Percentiles rank a stretch among this genome's conserved stretches.
Conservation (phyloP, 1,140 invertebrate genomes). For the Teleopsis dalmanni region DNA sequence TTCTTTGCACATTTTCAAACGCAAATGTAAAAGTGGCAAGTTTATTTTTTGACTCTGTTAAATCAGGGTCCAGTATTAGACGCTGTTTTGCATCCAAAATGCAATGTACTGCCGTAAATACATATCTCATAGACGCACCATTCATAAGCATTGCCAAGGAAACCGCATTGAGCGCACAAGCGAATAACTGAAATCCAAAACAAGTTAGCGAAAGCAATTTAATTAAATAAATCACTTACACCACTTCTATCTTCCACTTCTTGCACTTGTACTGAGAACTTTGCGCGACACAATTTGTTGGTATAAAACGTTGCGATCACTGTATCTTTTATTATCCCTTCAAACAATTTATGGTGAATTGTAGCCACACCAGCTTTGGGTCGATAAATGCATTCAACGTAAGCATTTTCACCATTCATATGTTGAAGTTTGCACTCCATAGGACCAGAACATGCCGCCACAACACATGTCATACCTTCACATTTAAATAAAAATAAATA, state of each 20-base stretch:
- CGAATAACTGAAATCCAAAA: constrained; percentile 53
- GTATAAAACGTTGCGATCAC: constrained; percentile 65
- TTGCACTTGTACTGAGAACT: constrained; percentile 71
- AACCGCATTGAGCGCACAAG: constrained; percentile 72
- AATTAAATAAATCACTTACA: constrained; percentile 47
- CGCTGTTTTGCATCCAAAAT: constrained; percentile 57
- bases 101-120: constrained; percentile 70
- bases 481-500: not conserved
- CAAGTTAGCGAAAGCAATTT: not conserved
- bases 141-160: constrained; percentile 75
- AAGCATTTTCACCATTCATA: constrained; percentile 69
- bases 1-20: constrained; percentile 61
- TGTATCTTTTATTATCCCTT: constrained; percentile 65
- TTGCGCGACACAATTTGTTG: constrained; percentile 66
- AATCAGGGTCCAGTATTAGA: constrained; percentile 60
- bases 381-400: constrained; percentile 68
- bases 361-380: constrained; percentile 69
- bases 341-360: constrained; percentile 63
- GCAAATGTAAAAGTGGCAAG: constrained; percentile 58
- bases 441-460: constrained; percentile 76
- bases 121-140: constrained; percentile 68
- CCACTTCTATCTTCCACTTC: constrained; percentile 80
- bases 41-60: constrained; percentile 31
- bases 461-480: constrained; percentile 65
- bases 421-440: constrained; percentile 69